Percentiles rank a stretch among this genome's conserved stretches.
Evolutionary conservation across 2,797 vertebrate species (phyloP).

Genomic region (Onychomys torridus): DNA sequence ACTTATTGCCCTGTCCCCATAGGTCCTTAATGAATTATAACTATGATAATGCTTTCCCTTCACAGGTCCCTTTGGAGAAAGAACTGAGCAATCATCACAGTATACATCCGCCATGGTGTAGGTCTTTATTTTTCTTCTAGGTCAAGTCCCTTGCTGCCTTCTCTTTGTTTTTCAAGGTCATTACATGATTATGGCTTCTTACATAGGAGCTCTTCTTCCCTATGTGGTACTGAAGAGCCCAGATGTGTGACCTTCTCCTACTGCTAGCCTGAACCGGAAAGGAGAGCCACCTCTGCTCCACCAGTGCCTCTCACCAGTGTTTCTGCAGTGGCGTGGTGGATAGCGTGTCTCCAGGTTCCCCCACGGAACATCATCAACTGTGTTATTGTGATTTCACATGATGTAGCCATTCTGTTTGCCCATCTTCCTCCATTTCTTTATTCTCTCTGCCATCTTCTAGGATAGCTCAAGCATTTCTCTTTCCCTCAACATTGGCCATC

Average conservation of each 20-base stretch:
- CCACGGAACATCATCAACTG: background rate
- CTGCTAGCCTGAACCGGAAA: background rate
- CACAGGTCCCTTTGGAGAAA: background rate
- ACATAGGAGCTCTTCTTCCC: background rate
- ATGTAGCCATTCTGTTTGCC: background rate
- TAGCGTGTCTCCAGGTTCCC: background rate
- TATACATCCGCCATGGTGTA: background rate
- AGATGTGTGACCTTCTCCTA: background rate
- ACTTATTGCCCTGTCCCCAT: background rate
- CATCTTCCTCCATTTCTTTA: conserved; percentile 19
- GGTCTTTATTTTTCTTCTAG: background rate
- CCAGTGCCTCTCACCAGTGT: background rate
- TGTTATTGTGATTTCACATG: background rate
- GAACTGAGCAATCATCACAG: background rate
- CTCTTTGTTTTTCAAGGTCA: background rate
- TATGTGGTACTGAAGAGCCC: background rate
- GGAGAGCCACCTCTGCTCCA: background rate
- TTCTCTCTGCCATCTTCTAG: background rate
- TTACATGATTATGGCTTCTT: background rate
- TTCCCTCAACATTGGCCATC: conserved; percentile 11
- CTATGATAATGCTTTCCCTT: background rate
- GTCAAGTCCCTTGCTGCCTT: background rate
- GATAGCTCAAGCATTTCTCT: background rate
- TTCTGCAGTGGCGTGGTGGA: background rate
- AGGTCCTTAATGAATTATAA: background rate